Evolutionary conservation across 2,113 vertebrate species (phyloP), one percentile per base, ranked within the genome.

Genomic region (Xiphophorus maculatus): DNA sequence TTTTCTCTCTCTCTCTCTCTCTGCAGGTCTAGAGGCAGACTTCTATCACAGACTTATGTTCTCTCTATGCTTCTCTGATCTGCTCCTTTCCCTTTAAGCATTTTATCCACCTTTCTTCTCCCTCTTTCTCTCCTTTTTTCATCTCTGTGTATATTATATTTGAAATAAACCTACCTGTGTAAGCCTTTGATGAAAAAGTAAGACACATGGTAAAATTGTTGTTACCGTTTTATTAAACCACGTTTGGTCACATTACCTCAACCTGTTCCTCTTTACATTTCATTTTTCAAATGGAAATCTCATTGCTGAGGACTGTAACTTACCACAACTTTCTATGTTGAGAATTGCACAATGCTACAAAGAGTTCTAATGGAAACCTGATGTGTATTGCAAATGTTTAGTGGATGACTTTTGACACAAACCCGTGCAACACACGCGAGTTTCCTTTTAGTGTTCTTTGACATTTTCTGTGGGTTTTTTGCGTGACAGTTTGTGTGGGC

Each of bases 401-500:
- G 14, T 15, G 32, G 14, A 17, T 61, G 25, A 27, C n/a, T n/a
- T 68, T 63, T 64, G 1, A 25, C 13, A 71, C 11, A 60, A 37
- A 32, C 28, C 79, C 54, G 11, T 80, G 35, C 70, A 7, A 1
- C 13, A 62, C 25, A 60, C 51, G 17, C 67, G 22, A 64, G 22
- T 68, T 87, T 87, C 85, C 63, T 80, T 48, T 82, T 75, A 1
- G 25, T 51, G 14, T 70, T 33, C 1, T 29, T 40, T 58, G 51
- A 58, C 22, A 58, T 58, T 58, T 54, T 54, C 25, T 58, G 51
- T 25, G 51, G 22, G 4, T 0, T 37, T 30, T 25, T 9, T 35
- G 8, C 14, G 8, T 48, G 19, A 10, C 30, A 35, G 12, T 40
- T 42, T 30, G 40, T 65, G 30, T 25, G 6, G 13, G 42, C 10